Evolutionary conservation across 2,113 vertebrate species (phyloP).

Genomic region (Anoura caudifer): DNA sequence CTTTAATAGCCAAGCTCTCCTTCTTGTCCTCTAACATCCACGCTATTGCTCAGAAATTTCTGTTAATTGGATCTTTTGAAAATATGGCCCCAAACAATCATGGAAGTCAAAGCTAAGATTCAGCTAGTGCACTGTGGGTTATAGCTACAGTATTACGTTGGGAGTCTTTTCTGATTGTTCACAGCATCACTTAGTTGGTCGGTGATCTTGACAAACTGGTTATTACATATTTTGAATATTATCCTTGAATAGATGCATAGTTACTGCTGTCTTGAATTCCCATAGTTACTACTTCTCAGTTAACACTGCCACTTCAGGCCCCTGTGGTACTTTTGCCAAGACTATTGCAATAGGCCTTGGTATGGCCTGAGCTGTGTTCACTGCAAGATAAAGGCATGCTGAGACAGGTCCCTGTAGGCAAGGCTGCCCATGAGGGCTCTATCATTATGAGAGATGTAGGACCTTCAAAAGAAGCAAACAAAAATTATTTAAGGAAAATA

Average conservation of each 20-base stretch:
- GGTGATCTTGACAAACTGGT: not conserved
- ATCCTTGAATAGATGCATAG: not conserved
- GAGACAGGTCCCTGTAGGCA: not conserved
- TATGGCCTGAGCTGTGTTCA: not conserved
- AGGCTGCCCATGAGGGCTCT: not conserved
- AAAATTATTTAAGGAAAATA: not conserved
- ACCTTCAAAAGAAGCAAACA: not conserved
- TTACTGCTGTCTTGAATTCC: not conserved
- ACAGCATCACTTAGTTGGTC: not conserved
- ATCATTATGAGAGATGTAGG: not conserved
- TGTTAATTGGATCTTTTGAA: conserved; percentile 7
- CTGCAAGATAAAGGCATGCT: not conserved
- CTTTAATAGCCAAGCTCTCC: not conserved
- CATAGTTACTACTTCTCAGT: not conserved
- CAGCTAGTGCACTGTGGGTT: not conserved
- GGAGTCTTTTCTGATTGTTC: not conserved
- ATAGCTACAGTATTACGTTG: not conserved
- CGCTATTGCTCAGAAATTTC: not conserved
- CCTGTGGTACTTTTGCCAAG: not conserved
- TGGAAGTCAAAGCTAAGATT: not conserved
- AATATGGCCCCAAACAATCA: not conserved
- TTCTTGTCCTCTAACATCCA: not conserved
- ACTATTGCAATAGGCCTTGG: not conserved
- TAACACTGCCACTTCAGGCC: not conserved
- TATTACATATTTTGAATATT: not conserved